Evolutionary conservation across 1,140 invertebrate species (phyloP), one percentile per base, ranked within the genome.

Genomic region (Reticulitermes speratus): DNA sequence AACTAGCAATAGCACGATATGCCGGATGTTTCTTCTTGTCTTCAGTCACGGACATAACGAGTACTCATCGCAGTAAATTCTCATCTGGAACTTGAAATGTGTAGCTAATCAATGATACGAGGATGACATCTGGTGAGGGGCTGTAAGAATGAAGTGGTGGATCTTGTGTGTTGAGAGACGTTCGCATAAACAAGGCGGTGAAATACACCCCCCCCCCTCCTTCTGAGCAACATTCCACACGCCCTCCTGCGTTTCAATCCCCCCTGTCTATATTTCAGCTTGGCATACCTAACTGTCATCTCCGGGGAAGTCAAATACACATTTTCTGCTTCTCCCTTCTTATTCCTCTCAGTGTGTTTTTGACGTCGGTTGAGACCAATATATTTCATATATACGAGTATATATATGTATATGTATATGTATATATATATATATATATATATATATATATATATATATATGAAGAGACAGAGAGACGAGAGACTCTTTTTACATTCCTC

Each of bases 121-220:
- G 11, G 65, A 75, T 75, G 65, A 75, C 65, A 75, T n/a, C 65
- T 75, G 65, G 14, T 11, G n/a, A 75, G 65, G n/a, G 65, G 8
- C n/a, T 75, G 30, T 30, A 0, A 75, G 65, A 14, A 75, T 75
- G 65, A 75, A 75, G 65, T 75, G n/a, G 65, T 75, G 65, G 65
- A 75, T 75, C 2, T 21, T n/a, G n/a, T 75, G 25, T 75, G 65
- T 30, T 30, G 65, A 75, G 65, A 75, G 65, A 75, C 65, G 65
- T 75, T 75, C 65, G 65, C 65, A 75, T 75, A 75, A 75, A 75
- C 65, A 75, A 75, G 65, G 65, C 65, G 65, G 65, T 30, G 65
- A 30, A 25, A 75, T 30, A 30, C n/a, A 75, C n/a, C 65, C 52
- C n/a, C 65, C n/a, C 38, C 38, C 38, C 38, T 38, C 38, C 38